These are phyloP conservation scores for Macropus fuliginosus DNA, from an alignment of 2,797 vertebrate genomes.

Conservation along the genomic window DNA sequence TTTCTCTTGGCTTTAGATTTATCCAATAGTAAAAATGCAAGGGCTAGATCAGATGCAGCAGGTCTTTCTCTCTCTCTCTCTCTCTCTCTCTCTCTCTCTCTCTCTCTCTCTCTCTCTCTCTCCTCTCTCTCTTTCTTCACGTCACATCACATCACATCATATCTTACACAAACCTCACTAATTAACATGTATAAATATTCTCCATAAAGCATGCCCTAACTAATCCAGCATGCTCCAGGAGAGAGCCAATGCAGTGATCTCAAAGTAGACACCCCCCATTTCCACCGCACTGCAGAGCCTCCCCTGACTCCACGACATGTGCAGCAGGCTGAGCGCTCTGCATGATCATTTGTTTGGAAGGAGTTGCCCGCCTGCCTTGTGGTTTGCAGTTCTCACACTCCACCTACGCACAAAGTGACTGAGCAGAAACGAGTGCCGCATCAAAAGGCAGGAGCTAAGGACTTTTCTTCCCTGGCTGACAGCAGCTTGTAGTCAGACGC, in stretches of 20 bases:
- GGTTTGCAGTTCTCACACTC: background rate
- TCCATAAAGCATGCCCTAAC: background rate
- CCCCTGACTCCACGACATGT: rapidly evolving
- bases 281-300: background rate
- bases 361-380: background rate
- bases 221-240: background rate
- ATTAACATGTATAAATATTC: background rate
- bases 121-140: too few relatives aligned
- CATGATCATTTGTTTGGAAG: constrained; percentile 9
- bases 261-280: background rate
- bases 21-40: background rate
- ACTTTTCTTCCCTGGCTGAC: background rate
- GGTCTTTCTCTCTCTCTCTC: background rate
- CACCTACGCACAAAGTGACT: constrained; percentile 17
- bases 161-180: background rate
- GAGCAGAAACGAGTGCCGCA: constrained; percentile 23
- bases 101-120: background rate
- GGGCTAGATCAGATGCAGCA: background rate
- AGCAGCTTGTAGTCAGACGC: constrained; percentile 16
- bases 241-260: background rate
- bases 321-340: background rate
- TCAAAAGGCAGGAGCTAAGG: constrained; percentile 6
- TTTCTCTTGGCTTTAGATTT: background rate
- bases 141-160: background rate
- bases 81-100: too few relatives aligned